Base-by-base conservation (phyloP, 2,797 vertebrate species). In the Urosaurus nigricauda region DNA sequence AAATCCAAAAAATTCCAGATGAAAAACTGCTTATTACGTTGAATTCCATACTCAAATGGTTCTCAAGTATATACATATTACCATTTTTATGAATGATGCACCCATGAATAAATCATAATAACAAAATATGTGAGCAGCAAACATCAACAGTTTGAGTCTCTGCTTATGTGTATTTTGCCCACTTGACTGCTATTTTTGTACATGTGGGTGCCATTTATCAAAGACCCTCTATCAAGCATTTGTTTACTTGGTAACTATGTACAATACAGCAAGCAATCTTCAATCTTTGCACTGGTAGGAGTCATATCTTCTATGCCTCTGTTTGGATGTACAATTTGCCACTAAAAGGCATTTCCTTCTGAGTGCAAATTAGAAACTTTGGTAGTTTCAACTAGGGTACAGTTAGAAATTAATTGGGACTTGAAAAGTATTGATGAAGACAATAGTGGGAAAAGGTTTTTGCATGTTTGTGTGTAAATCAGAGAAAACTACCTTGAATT, bases 1-100 rank as follows among this genome's bases (percentile, higher is more conserved):
- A 84, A 73, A 84, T 60, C 35, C 65, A 43, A 35, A 56, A 56
- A 87, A 79, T 40, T 68, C 17, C n/a, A n/a, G 53, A 63, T 89
- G 1, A 75, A 71, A 79, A 84, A 21, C 56, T 75, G 53, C 29
- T 63, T 40, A 24, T 40, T 47, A 77, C 43, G 78, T 16, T 32
- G 6, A n/a, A 58, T n/a, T 35, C 63, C 32, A 43, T n/a, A 35
- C 29, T 74, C 35, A 63, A 43, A 8, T 2, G 8, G 35, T 79
- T 73, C 16, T 16, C 24, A 51, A 60, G n/a, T 79, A 26, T 43
- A 51, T 9, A 51, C 47, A 51, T 9, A 51, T 7, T 24, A 35
- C 70, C 26, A 14, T 37, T 83, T 21, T 43, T 65, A 53, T 88
- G 43, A 56, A 58, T 84, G n/a, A 35, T 43, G 19, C 51, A 35